Evolutionary conservation across 2,888 invertebrate genomes (phyloP), one percentile per base, ranked within the genome.

Genomic region (Macropis europaea): DNA sequence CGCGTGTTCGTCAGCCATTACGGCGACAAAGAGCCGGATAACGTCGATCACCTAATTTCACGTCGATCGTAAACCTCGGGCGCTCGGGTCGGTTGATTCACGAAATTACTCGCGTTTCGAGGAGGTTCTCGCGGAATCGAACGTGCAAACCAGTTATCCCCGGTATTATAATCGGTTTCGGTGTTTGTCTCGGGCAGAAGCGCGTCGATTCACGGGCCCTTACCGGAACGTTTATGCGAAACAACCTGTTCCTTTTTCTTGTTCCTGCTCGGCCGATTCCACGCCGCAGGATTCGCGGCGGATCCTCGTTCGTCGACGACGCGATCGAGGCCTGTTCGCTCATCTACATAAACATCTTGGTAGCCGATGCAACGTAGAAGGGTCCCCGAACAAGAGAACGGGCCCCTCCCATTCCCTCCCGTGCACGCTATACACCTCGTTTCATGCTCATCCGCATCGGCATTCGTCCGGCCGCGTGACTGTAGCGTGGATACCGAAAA

Each of bases 331-430:
- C 24, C 73, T 60, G 66, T 66, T 67, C 72, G 77, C 85, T 87
- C 87, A 87, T 87, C 87, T 87, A 85, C 87, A 86, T 87, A 87
- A 87, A 85, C 86, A 87, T 87, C 86, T 84, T 82, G 79, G 84
- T 82, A 84, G 82, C 77, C 64, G 59, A 70, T 68, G 79, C 72
- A 75, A 42, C 54, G 54, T 63, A 42, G 53, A 50, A 71, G 43
- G 67, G 70, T 28, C 63, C 61, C 69, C 36, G 68, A 67, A 75
- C 77, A 63, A 75, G 77, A 77, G 76, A 66, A 70, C 22, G 36
- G n/a, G 40, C 36, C 38, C 72, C 72, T 67, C 57, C 40, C 56
- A 61, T 61, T 52, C 59, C 17, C 48, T 34, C 45, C 22, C 5
- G 32, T 73, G 68, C 69, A 62, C 76, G 61, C 61, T 70, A 73